phyloP scores from a whole-genome alignment of 2,888 invertebrate genomes.

The Ophonus ardosiacus region DNA sequence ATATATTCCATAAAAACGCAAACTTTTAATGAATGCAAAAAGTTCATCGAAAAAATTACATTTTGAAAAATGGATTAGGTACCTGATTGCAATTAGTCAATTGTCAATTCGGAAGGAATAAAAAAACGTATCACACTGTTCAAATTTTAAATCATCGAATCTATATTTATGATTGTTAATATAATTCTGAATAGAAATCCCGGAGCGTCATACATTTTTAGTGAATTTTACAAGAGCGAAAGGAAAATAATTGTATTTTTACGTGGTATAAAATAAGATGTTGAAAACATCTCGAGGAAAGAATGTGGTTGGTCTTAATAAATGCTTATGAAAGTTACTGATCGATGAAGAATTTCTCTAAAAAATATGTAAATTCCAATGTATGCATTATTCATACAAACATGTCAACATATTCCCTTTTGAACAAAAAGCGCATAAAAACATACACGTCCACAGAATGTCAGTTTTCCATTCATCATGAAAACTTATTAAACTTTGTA shows the following conservation, averaged over 20 bases:
- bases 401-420: constrained; percentile 43
- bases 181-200: not conserved
- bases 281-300: not conserved
- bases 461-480: constrained; percentile 25
- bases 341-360: constrained; percentile 36
- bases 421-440: constrained; percentile 19
- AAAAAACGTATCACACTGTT: not conserved
- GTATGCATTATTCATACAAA: constrained; percentile 36
- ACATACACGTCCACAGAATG: constrained; percentile 7
- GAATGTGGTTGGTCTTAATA: constrained; percentile 22
- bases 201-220: not conserved
- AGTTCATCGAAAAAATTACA: not conserved
- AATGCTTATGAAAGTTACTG: constrained; percentile 34
- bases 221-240: not conserved
- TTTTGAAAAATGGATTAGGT: not conserved
- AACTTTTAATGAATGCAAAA: not conserved
- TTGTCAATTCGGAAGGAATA: not conserved
- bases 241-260: not conserved
- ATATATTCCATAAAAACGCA: not conserved
- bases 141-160: not conserved
- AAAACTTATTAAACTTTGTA: constrained; percentile 21
- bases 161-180: not conserved
- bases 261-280: constrained; percentile 4
- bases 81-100: not conserved
- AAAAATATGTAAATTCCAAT: constrained; percentile 36